Evolutionary conservation across 2,888 invertebrate genomes (phyloP), one percentile per base, ranked within the genome.

Genomic region (Cantharis lateralis): DNA sequence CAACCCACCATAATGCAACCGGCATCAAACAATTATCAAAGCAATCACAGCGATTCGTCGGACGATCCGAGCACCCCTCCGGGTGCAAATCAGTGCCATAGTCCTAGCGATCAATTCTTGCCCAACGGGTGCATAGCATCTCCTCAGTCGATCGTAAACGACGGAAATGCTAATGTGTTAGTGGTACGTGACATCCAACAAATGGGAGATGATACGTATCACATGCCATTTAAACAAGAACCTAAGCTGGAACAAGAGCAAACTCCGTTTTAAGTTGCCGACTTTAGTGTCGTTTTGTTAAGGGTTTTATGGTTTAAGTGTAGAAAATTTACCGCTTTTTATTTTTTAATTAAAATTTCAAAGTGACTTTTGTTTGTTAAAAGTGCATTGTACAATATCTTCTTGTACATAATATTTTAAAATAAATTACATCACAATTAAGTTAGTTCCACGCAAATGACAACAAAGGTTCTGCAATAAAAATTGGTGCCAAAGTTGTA

Each of bases 21-120:
- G 68, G 82, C 83, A 32, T 88, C 89, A n/a, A 88, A 89, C 24
- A 90, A 89, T 81, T 91, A 91, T 82, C 91, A 90, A 72, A 89
- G 90, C 83, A 89, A 90, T 9, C 75, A 79, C 75, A 90, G 90
- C 80, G 91, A 90, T 76, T 90, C 90, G 10, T 90, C 91, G 0
- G 90, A 90, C 80, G 91, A 91, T 83, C 90, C 90, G 1, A 83
- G 90, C 63, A 89, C 90, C 2, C 90, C 90, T 13, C 89, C 90
- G 13, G 85, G 87, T 1, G 82, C 84, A 78, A 87, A 85, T 70
- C 89, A 86, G 26, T 86, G 85, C 77, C 86, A 84, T 80, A 88
- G 87, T 77, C 88, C 88, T 1, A 87, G 86, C n/a, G 88, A 88
- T 79, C 88, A 87, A 74, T 81, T 88, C 66, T 85, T 88, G 72